phyloP scores from a whole-genome alignment of 2,797 vertebrate species.

The Kryptolebias ocellatus region DNA sequence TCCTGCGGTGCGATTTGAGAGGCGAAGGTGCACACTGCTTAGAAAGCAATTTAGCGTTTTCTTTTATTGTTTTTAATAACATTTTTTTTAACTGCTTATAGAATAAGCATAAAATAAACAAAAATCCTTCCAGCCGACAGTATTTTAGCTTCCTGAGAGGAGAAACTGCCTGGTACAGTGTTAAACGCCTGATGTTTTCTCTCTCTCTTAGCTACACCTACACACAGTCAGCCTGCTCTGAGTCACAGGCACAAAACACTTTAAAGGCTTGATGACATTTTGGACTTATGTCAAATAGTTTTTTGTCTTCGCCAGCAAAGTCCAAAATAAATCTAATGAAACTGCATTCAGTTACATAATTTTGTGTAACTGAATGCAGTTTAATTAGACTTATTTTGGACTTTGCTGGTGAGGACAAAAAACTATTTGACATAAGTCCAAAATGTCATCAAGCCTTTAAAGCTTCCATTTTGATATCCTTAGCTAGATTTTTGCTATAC shows the following conservation, averaged over 20 bases:
- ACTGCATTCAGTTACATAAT: no score
- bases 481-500: no score
- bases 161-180: neutral
- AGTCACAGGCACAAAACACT: slow-evolving; percentile 1
- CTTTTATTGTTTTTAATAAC: neutral
- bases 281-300: no score
- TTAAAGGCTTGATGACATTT: neutral
- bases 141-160: neutral
- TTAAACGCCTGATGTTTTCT: neutral
- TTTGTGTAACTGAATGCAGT: no score
- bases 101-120: neutral
- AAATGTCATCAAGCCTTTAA: neutral
- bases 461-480: neutral
- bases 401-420: no score
- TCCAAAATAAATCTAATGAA: no score
- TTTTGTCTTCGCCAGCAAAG: no score
- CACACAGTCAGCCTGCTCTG: neutral
- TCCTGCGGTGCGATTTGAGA: neutral
- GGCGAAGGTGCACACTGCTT: neutral
- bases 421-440: no score
- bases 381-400: no score
- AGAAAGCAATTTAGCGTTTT: neutral
- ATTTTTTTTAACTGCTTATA: neutral
- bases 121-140: neutral
- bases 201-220: neutral